These are phyloP conservation scores for Astatoreochromis straeleni DNA, from an alignment of 2,113 vertebrate species.

Conservation along the genomic window DNA sequence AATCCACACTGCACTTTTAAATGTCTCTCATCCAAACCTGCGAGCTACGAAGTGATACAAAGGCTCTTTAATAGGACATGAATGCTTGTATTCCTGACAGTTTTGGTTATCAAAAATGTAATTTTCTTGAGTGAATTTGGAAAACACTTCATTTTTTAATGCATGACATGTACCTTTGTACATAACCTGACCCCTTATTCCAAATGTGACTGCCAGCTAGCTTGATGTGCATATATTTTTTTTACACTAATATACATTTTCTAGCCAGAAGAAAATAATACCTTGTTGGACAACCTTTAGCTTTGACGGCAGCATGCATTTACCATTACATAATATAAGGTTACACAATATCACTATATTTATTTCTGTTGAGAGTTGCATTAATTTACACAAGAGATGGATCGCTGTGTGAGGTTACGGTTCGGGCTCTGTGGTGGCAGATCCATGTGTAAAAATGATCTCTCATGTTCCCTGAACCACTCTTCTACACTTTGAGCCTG, in stretches of 20 bases:
- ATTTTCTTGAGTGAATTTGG: not conserved
- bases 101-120: not conserved
- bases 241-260: not conserved
- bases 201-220: not conserved
- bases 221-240: not conserved
- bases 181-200: not conserved
- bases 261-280: not conserved
- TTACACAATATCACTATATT: not conserved
- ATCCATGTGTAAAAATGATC: not conserved
- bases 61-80: not conserved
- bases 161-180: not conserved
- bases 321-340: not conserved
- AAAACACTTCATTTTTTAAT: not conserved
- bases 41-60: not conserved
- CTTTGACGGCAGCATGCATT: not conserved
- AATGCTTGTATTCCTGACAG: not conserved
- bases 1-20: not conserved
- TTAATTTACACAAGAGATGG: not conserved
- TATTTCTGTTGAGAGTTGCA: not conserved
- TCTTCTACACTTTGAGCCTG: not conserved
- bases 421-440: not conserved
- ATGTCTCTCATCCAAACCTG: not conserved
- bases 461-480: not conserved
- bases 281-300: not conserved
- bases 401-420: not conserved